Conservation (phyloP, 2,113 vertebrate species). For the Hippolais icterina region DNA sequence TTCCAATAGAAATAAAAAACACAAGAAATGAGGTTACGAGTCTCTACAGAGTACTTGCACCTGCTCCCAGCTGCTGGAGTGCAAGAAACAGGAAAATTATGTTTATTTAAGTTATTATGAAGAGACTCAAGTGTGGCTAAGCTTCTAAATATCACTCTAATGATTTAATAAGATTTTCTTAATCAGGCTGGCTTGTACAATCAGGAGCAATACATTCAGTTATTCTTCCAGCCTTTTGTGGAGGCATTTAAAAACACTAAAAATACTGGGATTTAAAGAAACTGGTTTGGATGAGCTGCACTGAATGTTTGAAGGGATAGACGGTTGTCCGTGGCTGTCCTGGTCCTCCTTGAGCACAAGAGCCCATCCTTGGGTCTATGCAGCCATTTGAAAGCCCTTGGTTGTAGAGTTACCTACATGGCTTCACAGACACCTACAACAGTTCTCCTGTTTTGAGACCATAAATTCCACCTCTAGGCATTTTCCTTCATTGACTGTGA, state of each 20-base stretch:
- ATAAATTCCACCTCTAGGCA: not conserved
- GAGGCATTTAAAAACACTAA: not conserved
- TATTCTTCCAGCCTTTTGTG: not conserved
- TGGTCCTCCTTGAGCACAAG: not conserved
- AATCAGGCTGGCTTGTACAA: not conserved
- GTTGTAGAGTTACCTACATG: not conserved
- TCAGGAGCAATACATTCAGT: not conserved
- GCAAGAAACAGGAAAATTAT: not conserved
- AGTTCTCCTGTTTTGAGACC: not conserved
- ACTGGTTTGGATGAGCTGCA: not conserved
- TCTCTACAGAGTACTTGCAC: not conserved
- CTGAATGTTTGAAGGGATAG: not conserved
- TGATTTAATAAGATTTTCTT: not conserved
- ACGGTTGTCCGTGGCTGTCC: accelerated
- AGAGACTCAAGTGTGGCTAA: not conserved
- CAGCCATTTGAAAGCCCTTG: not conserved
- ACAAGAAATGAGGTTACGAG: not conserved
- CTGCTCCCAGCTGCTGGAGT: not conserved
- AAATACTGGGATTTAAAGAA: not conserved
- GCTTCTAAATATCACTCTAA: not conserved
- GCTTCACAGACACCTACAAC: not conserved
- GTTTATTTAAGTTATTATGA: not conserved
- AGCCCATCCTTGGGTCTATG: accelerated
- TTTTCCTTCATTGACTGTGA: not conserved
- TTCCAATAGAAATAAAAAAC: slow-evolving; percentile 23